These are phyloP conservation scores for Apteryx mantelli DNA, from an alignment of 2,113 vertebrate genomes.

Conservation along the genomic window DNA sequence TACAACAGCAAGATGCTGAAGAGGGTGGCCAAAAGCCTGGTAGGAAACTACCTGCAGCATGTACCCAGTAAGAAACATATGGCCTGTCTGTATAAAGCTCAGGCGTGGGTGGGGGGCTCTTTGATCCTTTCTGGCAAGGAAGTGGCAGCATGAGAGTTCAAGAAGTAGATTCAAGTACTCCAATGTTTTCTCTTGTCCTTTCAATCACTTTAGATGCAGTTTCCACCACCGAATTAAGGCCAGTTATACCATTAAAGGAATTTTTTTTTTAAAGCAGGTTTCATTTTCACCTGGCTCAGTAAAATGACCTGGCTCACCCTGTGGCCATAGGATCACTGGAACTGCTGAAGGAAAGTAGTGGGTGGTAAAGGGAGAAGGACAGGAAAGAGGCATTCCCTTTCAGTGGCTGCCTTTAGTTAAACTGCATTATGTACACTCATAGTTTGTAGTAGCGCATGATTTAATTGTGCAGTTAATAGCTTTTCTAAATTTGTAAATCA, in stretches of 20 bases:
- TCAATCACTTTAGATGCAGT: not conserved
- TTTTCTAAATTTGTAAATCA: slow-evolving; percentile 7
- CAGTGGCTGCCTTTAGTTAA: not conserved
- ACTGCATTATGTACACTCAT: not conserved
- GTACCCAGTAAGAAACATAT: not conserved
- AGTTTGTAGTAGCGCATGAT: not conserved
- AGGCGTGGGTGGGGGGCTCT: no score
- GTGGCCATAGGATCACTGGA: not conserved
- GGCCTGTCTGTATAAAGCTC: not conserved
- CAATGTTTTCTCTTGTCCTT: not conserved
- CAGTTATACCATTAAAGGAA: not conserved
- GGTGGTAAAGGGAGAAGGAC: not conserved
- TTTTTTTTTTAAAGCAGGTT: not conserved
- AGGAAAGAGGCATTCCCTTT: not conserved
- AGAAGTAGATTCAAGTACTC: not conserved
- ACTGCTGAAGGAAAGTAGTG: not conserved
- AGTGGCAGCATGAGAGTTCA: not conserved
- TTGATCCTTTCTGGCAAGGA: not conserved
- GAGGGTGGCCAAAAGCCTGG: not conserved
- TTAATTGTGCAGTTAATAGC: slow-evolving; percentile 40
- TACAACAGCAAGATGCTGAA: no score
- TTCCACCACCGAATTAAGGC: not conserved
- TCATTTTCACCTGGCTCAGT: not conserved
- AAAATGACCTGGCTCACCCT: not conserved
- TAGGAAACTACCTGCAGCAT: not conserved